Percentiles rank a stretch among this genome's conserved stretches.
Conservation (phyloP, 53 echinoderm and acorn worm genomes). For the Patiria pectinifera region DNA sequence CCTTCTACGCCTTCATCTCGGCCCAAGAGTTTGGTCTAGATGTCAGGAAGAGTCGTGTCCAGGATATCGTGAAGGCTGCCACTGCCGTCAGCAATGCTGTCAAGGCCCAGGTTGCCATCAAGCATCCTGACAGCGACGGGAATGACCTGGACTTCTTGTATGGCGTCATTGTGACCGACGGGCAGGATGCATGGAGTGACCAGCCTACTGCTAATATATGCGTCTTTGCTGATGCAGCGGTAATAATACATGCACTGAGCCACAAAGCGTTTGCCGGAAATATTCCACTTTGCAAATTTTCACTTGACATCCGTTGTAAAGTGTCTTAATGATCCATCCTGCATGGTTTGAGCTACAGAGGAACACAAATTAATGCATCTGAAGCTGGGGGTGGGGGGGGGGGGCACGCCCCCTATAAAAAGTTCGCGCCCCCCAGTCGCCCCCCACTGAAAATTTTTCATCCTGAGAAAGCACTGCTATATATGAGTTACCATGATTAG, state of each 20-base stretch:
- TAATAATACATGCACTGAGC: not conserved
- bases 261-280: too few species aligned
- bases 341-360: too few species aligned
- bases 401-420: too few species aligned
- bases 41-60: conserved; percentile 62
- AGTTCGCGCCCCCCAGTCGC: too few species aligned
- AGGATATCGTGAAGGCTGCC: conserved; percentile 60
- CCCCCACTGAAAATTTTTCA: too few species aligned
- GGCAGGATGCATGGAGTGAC: conserved; percentile 76
- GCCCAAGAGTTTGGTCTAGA: conserved; percentile 78
- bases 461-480: too few species aligned
- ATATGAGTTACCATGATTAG: too few species aligned
- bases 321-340: too few species aligned
- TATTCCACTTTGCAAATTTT: too few species aligned
- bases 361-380: too few species aligned
- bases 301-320: not conserved
- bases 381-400: too few species aligned
- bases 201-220: conserved; percentile 78
- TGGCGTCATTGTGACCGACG: conserved; percentile 91
- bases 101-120: conserved; percentile 62
- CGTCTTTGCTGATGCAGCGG: conserved; percentile 90
- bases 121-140: conserved; percentile 75
- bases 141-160: conserved; percentile 83
- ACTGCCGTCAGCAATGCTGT: conserved; percentile 79
- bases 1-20: conserved; percentile 87